Evolutionary conservation across 2,113 vertebrate species (phyloP).

Genomic region (Spea multiplicata): DNA sequence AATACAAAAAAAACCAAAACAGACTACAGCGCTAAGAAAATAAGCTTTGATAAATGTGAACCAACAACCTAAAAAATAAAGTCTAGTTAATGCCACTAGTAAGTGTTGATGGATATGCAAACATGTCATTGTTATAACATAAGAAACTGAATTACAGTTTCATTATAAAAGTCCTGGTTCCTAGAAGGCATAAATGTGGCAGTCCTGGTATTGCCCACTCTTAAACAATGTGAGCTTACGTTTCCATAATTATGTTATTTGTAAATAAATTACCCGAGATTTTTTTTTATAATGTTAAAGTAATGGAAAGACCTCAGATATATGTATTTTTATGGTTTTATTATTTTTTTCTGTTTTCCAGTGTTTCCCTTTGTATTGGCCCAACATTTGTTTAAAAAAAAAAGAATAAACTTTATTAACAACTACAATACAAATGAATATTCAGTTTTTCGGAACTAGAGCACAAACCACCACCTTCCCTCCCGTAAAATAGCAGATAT

Average conservation of each 20-base stretch:
- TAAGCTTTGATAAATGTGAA: too few species aligned
- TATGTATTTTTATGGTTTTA: background rate
- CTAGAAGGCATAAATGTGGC: background rate
- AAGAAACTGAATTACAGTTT: too few species aligned
- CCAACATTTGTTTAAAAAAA: conserved; percentile 53
- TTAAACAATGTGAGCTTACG: background rate
- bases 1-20: too few species aligned
- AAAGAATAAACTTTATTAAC: conserved; percentile 63
- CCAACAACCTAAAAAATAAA: too few species aligned
- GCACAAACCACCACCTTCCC: background rate
- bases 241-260: background rate
- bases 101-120: too few species aligned
- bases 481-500: conserved; percentile 47
- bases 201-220: background rate
- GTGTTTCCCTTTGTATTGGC: background rate
- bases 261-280: background rate
- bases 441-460: conserved; percentile 31
- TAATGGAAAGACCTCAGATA: background rate
- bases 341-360: conserved; percentile 1
- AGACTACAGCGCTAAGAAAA: too few species aligned
- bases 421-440: conserved; percentile 61
- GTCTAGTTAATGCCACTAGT: too few species aligned
- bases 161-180: too few species aligned
- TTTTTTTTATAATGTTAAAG: background rate
- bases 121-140: too few species aligned